Conservation (phyloP, 2,888 invertebrate species). For the Sarcophaga rosellei region DNA sequence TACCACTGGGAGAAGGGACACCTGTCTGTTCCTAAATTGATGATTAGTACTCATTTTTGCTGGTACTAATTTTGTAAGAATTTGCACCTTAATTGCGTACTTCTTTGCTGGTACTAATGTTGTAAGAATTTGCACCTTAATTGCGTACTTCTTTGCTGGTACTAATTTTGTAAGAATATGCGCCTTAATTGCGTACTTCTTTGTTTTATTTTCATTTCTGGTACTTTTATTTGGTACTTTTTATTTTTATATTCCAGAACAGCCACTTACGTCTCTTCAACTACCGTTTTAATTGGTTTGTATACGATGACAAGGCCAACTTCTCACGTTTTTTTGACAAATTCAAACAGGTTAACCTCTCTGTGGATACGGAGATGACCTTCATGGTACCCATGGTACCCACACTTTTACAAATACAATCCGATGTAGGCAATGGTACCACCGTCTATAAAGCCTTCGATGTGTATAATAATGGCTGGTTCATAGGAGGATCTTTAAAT, state of each 20-base stretch:
- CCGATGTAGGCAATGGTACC: not conserved
- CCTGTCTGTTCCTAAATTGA: too few relatives aligned
- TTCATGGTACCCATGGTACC: constrained; percentile 68
- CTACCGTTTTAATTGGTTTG: constrained; percentile 74
- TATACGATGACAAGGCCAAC: constrained; percentile 72
- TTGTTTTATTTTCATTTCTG: not conserved
- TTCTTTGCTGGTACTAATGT: too few relatives aligned
- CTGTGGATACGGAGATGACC: constrained; percentile 76
- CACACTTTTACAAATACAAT: not conserved
- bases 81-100: too few relatives aligned
- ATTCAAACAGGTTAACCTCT: constrained; percentile 74
- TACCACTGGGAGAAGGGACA: too few relatives aligned
- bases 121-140: too few relatives aligned
- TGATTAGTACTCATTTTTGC: too few relatives aligned
- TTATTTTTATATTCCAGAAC: constrained; percentile 70
- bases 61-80: too few relatives aligned
- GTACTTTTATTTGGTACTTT: not conserved
- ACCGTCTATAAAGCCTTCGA: constrained; percentile 72
- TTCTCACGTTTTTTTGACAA: constrained; percentile 66
- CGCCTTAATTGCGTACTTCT: too few relatives aligned
- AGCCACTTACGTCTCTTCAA: constrained; percentile 73
- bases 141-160: not conserved
- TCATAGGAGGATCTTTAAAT: constrained; percentile 77
- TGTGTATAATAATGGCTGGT: constrained; percentile 79
- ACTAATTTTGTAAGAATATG: too few relatives aligned